Conservation (phyloP, 2,888 invertebrate species). For the Hyposoter didymator region DNA sequence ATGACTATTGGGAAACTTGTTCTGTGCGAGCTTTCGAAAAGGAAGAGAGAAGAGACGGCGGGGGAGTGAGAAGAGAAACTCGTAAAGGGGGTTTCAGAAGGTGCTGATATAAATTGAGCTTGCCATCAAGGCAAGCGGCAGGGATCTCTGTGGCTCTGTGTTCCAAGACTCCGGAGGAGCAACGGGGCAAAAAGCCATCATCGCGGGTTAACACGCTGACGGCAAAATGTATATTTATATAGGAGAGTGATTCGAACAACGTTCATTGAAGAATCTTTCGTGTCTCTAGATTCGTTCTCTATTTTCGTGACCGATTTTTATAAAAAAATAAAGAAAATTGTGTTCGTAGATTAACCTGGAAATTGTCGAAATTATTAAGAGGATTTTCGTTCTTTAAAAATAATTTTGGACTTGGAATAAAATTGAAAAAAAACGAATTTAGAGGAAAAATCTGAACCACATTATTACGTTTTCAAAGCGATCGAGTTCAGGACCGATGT, state of each 20-base stretch:
- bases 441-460: not conserved
- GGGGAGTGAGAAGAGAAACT: constrained; percentile 73
- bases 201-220: constrained; percentile 47
- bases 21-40: constrained; percentile 2
- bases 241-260: constrained; percentile 78
- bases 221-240: constrained; percentile 75
- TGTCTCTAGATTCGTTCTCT: constrained; percentile 23
- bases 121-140: constrained; percentile 83
- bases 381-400: too few species aligned
- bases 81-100: constrained; percentile 83
- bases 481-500: constrained; percentile 33
- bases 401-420: not conserved
- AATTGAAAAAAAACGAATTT: not conserved
- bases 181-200: constrained; percentile 51
- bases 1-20: constrained; percentile 26
- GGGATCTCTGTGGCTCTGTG: constrained; percentile 75
- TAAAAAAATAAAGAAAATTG: not conserved
- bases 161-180: constrained; percentile 12
- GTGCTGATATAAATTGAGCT: constrained; percentile 84
- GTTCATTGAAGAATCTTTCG: constrained; percentile 78
- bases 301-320: not conserved
- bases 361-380: not conserved
- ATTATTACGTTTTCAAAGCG: constrained; percentile 7
- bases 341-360: not conserved
- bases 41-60: not conserved